These are phyloP conservation scores for Aphaenogaster ashmeadi DNA, from an alignment of 1,140 invertebrate genomes.

Conservation along the genomic window DNA sequence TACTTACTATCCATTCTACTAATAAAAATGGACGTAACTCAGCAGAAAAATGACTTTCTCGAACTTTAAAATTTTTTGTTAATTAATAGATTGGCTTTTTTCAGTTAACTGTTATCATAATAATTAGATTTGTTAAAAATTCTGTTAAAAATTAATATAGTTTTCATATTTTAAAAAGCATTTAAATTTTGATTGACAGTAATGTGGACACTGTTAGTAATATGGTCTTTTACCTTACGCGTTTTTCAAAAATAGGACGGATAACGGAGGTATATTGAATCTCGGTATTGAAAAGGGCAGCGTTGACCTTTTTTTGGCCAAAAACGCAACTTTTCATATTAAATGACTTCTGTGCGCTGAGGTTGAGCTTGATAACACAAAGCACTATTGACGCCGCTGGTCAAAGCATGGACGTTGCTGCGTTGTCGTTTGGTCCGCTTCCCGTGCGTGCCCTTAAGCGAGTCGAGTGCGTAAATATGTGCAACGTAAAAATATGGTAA, in stretches of 20 bases:
- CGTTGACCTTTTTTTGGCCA: not conserved
- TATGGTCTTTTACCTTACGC: not conserved
- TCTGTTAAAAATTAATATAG: no score
- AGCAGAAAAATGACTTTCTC: no score
- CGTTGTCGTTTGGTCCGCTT: not conserved
- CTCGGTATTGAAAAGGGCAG: not conserved
- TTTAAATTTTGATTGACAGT: no score
- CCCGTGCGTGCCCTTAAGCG: not conserved
- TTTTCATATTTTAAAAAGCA: no score
- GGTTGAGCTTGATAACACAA: slow-evolving; percentile 3
- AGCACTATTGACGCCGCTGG: slow-evolving; percentile 15
- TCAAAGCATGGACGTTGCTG: not conserved
- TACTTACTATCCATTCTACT: not conserved
- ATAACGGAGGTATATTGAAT: not conserved
- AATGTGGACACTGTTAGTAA: no score
- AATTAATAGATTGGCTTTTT: no score
- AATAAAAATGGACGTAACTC: no score
- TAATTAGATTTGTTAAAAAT: no score
- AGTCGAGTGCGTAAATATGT: not conserved
- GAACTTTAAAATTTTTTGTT: no score
- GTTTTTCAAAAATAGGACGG: not conserved
- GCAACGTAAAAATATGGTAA: not conserved
- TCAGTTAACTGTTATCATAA: no score
- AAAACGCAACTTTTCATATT: slow-evolving; percentile 6
- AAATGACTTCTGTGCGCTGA: not conserved